Evolutionary conservation across 2,888 invertebrate genomes (phyloP), one percentile per base, ranked within the genome.

Genomic region (Tuta absoluta): DNA sequence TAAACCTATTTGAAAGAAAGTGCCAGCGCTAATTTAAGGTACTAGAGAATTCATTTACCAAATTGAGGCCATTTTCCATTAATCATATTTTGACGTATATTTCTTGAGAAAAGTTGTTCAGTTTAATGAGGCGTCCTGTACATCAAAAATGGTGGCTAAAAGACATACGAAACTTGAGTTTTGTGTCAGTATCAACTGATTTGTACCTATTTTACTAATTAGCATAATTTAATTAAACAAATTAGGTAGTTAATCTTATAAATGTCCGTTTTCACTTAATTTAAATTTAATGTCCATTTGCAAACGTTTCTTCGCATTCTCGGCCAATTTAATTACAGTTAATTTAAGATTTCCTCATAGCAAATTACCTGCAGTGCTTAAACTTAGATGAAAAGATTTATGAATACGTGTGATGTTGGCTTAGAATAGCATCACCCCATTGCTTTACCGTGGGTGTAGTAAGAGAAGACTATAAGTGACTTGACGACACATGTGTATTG

Each of bases 51-150:
- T 33, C 3, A 33, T 33, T 41, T 41, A 10, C 2, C 12, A 41
- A 10, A 12, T 2, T 3, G 12, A 12, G n/a, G 12, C 5, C 41
- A 41, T 41, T 41, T 41, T 41, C 3, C n/a, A n/a, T 37, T 37
- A 8, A 5, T 11, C 8, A 12, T 12, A 41, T 14, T 5, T n/a
- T 12, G 17, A n/a, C 2, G n/a, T 45, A 45, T n/a, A n/a, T 45
- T 45, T n/a, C 45, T 45, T 45, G 17, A 12, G 17, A n/a, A 45
- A 45, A 17, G 45, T 45, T 45, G 45, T 45, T 45, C 45, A 45
- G 45, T 45, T 45, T 19, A 3, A 19, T 49, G 49, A 17, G 19
- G n/a, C n/a, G n/a, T n/a, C n/a, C n/a, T n/a, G n/a, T n/a, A n/a
- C n/a, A n/a, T n/a, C n/a, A n/a, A n/a, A n/a, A n/a, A n/a, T n/a